Base-by-base conservation (phyloP, 1,140 invertebrate genomes). In the Trichogramma pretiosum region DNA sequence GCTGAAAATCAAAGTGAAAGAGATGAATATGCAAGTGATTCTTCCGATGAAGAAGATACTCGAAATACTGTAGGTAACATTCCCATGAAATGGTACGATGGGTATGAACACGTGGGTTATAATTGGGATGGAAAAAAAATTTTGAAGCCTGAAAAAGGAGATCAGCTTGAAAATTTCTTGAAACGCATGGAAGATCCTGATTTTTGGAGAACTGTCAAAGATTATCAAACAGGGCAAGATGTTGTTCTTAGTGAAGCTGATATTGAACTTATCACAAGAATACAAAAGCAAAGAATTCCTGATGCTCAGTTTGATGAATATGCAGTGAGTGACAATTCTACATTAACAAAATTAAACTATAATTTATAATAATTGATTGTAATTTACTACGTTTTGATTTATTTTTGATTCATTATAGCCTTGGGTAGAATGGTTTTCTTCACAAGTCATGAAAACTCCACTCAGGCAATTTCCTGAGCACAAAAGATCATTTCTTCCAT, bases 71-170 rank as follows among this genome's bases (percentile, higher is more conserved):
- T 96, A 35, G 96, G 96, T 18, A 98, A 97, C 63, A 84, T 99
- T 59, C 96, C 96, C 1, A 82, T 93, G 74, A 84, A 93, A 63
- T 99, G 96, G 96, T 99, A 99, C 70, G 81, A 94, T 60, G 93
- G 98, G 50, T 95, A 92, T 69, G 81, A 84, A 32, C 96, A 99
- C 64, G 79, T 99, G 56, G 97, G 97, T 17, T 99, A 99, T 67
- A 84, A 98, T 70, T 83, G 89, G 70, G 85, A 92, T 64, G 95
- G 93, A 2, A 83, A 87, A 48, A 86, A 88, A 64, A 87, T 99
- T 47, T 67, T 86, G 1, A 97, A 97, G 68, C 90, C 93, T 1
- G 70, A 80, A 30, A 79, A 80, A 50, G 80, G 85, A 10, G 89
- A 92, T 74, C 85, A 91, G 56, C 77, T 99, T n/a, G 95, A 99